A percentile compares a stretch with the other conserved stretches of the same genome.
These are phyloP conservation scores for Diglossa cyanea DNA, from an alignment of 2,797 vertebrate species.

Conservation along the genomic window DNA sequence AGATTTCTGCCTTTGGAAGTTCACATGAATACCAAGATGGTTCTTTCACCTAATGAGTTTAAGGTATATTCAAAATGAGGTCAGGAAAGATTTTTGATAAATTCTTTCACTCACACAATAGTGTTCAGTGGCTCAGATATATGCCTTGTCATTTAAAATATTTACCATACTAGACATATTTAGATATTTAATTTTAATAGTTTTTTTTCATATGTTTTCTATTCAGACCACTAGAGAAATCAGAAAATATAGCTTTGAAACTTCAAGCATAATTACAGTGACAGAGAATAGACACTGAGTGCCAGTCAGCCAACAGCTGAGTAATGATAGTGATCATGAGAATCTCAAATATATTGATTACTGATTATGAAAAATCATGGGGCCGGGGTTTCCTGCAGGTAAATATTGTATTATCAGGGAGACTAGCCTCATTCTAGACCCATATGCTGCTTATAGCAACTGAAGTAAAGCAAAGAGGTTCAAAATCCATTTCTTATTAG, in stretches of 20 bases:
- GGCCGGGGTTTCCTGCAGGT: not conserved
- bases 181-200: not conserved
- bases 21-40: not conserved
- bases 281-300: not conserved
- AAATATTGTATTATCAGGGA: not conserved
- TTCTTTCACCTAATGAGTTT: not conserved
- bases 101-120: not conserved
- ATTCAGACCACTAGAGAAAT: not conserved
- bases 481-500: not conserved
- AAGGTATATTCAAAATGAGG: not conserved
- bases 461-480: not conserved
- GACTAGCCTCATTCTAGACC: not conserved
- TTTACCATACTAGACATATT: not conserved
- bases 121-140: not conserved
- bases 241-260: not conserved
- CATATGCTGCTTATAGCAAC: not conserved
- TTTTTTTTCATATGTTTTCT: not conserved
- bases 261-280: not conserved
- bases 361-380: not conserved
- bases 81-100: not conserved
- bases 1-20: not conserved
- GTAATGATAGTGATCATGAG: not conserved
- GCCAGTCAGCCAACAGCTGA: not conserved
- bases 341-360: not conserved
- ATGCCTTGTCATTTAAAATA: not conserved